phyloP scores from a whole-genome alignment of 1,140 invertebrate genomes.

The Drosophila bocki region DNA sequence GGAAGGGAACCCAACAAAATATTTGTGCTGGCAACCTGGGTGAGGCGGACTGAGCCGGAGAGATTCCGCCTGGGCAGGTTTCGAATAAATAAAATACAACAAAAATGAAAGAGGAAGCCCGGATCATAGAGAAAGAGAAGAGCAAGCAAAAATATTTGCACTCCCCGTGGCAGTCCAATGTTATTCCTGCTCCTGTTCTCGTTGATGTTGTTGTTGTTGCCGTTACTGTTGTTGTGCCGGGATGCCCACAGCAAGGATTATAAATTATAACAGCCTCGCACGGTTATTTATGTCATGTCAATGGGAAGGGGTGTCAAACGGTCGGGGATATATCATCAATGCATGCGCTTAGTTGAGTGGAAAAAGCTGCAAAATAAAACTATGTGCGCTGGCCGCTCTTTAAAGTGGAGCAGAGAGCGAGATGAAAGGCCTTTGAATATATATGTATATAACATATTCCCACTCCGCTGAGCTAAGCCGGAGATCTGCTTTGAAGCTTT shows the following conservation, averaged over 20 bases:
- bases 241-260: constrained; percentile 70
- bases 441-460: neutral
- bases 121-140: constrained; percentile 30
- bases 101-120: constrained; percentile 27
- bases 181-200: constrained; percentile 38
- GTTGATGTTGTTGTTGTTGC: constrained; percentile 29
- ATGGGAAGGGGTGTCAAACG: constrained; percentile 59
- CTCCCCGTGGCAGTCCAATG: constrained; percentile 34
- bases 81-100: constrained; percentile 44
- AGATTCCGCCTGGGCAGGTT: constrained; percentile 58
- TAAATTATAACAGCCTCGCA: constrained; percentile 81
- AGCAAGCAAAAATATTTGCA: constrained; percentile 55
- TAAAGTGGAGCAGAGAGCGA: constrained; percentile 28
- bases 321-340: constrained; percentile 69
- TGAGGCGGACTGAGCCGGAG: constrained; percentile 26
- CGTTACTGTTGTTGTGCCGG: constrained; percentile 3
- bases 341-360: constrained; percentile 79
- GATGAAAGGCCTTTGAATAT: constrained; percentile 1
- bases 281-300: constrained; percentile 81
- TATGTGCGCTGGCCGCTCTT: constrained; percentile 29
- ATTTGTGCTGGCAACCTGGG: constrained; percentile 57
- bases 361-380: constrained; percentile 59
- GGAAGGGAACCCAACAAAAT: constrained; percentile 56
- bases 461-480: constrained; percentile 27
- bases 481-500: constrained; percentile 64